phyloP scores from a whole-genome alignment of 2,888 invertebrate species.

The Salpingus planirostris region DNA sequence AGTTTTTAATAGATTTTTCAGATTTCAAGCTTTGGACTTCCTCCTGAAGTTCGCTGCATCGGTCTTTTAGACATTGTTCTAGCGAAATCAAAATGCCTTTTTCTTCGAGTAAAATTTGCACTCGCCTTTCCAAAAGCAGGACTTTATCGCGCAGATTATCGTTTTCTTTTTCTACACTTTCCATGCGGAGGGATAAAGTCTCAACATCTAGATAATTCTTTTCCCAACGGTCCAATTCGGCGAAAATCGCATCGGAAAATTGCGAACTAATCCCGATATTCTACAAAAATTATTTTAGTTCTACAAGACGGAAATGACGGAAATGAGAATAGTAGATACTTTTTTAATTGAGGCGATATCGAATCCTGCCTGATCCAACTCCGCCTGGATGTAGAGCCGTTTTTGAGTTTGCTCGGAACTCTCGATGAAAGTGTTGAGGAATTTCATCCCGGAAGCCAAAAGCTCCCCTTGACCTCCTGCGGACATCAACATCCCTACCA shows the following conservation, averaged over 20 bases:
- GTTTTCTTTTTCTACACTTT: conserved; percentile 60
- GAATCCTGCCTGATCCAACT: conserved; percentile 73
- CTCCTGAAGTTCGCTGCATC: conserved; percentile 65
- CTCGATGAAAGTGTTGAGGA: conserved; percentile 74
- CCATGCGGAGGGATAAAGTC: conserved; percentile 58
- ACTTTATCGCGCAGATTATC: conserved; percentile 57
- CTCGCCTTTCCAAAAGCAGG: conserved; percentile 59
- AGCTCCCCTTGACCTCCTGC: conserved; percentile 60
- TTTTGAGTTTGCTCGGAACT: conserved; percentile 68
- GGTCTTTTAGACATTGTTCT: conserved; percentile 65
- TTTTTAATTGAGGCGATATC: conserved; percentile 54
- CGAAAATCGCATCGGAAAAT: conserved; percentile 53
- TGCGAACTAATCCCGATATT: conserved; percentile 56
- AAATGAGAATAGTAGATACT: too few species aligned
- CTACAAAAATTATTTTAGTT: conserved; percentile 35
- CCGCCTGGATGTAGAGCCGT: conserved; percentile 76
- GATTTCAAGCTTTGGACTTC: conserved; percentile 57
- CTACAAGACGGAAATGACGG: not conserved
- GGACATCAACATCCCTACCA: conserved; percentile 81
- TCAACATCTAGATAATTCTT: conserved; percentile 73
- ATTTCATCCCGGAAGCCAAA: conserved; percentile 70
- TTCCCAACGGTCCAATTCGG: conserved; percentile 68
- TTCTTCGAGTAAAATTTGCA: conserved; percentile 69
- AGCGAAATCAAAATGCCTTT: conserved; percentile 64
- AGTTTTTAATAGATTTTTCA: conserved; percentile 44